Percentiles rank a stretch among this genome's conserved stretches.
phyloP scores from a whole-genome alignment of 2,888 invertebrate species.

The Sarcophaga subvicina region DNA sequence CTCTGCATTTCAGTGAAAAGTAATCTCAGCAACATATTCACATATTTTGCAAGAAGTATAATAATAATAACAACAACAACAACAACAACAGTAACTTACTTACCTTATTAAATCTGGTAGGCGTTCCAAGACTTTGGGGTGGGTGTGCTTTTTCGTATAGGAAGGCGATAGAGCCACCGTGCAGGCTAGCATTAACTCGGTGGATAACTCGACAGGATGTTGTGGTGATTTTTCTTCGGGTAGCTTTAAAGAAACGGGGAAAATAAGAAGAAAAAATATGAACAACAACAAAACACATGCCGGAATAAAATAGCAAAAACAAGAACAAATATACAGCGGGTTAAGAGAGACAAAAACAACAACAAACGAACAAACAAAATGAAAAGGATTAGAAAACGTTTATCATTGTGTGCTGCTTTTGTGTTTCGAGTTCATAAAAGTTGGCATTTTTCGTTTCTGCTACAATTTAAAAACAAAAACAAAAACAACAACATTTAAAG shows the following conservation, averaged over 20 bases:
- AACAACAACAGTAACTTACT: slow-evolving; percentile 77
- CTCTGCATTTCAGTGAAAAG: not conserved
- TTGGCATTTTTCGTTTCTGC: slow-evolving; percentile 26
- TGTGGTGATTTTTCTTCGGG: slow-evolving; percentile 82
- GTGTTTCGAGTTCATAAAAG: slow-evolving; percentile 37
- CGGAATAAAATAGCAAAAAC: slow-evolving; percentile 26
- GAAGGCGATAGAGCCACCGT: slow-evolving; percentile 81
- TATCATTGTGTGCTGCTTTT: slow-evolving; percentile 30
- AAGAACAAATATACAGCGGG: not conserved
- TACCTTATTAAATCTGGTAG: slow-evolving; percentile 82
- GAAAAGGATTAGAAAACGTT: slow-evolving; percentile 60
- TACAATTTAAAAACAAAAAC: not conserved
- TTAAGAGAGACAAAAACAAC: not conserved
- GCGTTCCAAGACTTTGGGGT: slow-evolving; percentile 82
- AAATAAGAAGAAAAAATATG: slow-evolving; percentile 43
- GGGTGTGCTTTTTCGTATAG: slow-evolving; percentile 81
- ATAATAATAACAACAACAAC: not conserved
- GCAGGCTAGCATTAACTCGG: slow-evolving; percentile 82
- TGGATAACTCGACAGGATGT: slow-evolving; percentile 82
- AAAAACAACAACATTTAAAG: not conserved
- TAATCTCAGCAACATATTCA: not conserved
- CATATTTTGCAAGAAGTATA: not conserved
- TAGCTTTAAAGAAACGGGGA: slow-evolving; percentile 76
- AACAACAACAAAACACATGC: not conserved
- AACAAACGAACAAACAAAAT: slow-evolving; percentile 23